These are phyloP conservation scores for Cepaea nemoralis DNA, from an alignment of 1,140 invertebrate genomes.

Conservation along the genomic window DNA sequence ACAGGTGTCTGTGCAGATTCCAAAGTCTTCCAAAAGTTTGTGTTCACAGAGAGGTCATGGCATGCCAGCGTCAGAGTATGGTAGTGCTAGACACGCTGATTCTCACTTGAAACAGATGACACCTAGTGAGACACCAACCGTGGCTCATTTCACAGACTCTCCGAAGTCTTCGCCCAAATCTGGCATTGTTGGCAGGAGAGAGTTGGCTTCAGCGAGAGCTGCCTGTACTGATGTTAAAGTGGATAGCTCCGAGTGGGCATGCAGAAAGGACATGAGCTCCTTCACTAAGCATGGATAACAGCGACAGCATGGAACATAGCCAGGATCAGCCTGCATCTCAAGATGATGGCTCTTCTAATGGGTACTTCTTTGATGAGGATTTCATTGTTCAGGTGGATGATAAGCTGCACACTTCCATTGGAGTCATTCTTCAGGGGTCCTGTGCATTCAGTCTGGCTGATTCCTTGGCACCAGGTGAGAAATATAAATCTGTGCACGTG, in stretches of 20 bases:
- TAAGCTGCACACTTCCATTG: conserved; percentile 51
- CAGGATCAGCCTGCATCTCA: conserved; percentile 33
- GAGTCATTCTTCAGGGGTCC: conserved; percentile 42
- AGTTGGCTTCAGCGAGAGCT: not conserved
- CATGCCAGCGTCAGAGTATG: not conserved
- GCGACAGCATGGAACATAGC: conserved; percentile 30
- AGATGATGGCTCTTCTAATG: conserved; percentile 55
- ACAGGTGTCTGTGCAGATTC: not conserved
- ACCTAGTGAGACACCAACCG: not conserved
- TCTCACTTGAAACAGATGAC: not conserved
- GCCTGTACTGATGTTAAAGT: not conserved
- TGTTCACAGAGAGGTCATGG: not conserved
- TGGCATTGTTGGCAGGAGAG: not conserved
- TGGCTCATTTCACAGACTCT: not conserved
- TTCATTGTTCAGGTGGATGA: conserved; percentile 67
- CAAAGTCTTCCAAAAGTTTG: not conserved
- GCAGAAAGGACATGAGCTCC: not conserved
- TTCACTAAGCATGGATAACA: conserved; percentile 35
- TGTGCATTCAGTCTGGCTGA: conserved; percentile 38
- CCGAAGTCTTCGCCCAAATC: not conserved
- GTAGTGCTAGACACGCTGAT: not conserved
- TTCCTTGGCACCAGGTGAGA: conserved; percentile 28
- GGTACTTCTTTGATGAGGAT: conserved; percentile 69
- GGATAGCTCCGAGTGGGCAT: not conserved
- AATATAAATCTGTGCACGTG: too few relatives aligned